Percentiles rank a stretch among this genome's conserved stretches.
Conservation (phyloP, 2,113 vertebrate species). For the Mobula birostris region DNA sequence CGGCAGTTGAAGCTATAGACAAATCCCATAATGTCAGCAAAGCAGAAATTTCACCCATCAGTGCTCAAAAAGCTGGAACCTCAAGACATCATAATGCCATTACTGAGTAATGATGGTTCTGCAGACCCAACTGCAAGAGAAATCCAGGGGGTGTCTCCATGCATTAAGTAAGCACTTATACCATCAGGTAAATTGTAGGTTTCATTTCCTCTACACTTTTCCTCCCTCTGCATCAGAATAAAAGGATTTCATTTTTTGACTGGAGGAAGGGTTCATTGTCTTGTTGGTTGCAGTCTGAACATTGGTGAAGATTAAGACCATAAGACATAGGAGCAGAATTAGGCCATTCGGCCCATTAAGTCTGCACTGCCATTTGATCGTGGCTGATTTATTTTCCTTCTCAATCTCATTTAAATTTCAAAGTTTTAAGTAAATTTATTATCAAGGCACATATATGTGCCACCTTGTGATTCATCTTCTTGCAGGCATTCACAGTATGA, state of each 20-base stretch:
- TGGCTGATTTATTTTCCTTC: too few relatives aligned
- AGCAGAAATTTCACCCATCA: slow-evolving; percentile 19
- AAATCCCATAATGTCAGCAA: slow-evolving; percentile 31
- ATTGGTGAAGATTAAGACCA: background rate
- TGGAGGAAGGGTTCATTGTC: background rate
- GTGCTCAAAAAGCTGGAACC: slow-evolving; percentile 20
- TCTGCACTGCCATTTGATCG: too few relatives aligned
- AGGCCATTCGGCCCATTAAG: too few relatives aligned
- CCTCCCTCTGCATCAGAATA: background rate
- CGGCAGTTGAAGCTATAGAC: background rate
- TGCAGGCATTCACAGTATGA: too few relatives aligned
- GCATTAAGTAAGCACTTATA: slow-evolving; percentile 21
- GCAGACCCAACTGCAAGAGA: background rate
- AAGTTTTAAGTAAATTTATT: too few relatives aligned
- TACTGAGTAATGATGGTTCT: slow-evolving; percentile 4
- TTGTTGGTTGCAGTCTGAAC: background rate
- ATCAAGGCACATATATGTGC: too few relatives aligned
- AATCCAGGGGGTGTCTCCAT: background rate
- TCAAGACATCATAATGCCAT: background rate
- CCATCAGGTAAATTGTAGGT: background rate
- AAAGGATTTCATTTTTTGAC: background rate
- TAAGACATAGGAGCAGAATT: too few relatives aligned
- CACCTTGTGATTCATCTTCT: too few relatives aligned
- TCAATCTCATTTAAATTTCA: too few relatives aligned
- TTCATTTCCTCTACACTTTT: background rate